Evolutionary conservation across 2,797 vertebrate species (phyloP).

Genomic region (Acipenser ruthenus): DNA sequence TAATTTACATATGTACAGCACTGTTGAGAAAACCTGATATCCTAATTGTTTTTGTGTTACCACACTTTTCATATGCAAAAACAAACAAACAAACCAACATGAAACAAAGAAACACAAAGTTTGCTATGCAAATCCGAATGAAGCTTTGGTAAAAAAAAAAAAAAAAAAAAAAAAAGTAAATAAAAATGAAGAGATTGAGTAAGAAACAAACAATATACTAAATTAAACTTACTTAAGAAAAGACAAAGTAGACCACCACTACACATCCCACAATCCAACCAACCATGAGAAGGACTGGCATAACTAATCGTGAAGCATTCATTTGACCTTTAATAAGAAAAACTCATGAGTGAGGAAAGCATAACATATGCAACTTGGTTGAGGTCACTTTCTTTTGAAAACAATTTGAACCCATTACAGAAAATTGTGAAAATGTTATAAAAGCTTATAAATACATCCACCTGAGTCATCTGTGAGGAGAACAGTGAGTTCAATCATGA

Average conservation of each 20-base stretch:
- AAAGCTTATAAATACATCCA: no score
- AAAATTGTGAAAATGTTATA: background rate
- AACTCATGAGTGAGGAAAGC: no score
- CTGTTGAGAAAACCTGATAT: no score
- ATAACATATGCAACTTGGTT: no score
- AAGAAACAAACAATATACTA: no score
- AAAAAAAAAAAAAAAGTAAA: constrained; percentile 4
- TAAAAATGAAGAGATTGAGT: no score
- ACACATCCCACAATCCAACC: constrained; percentile 71
- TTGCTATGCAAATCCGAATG: background rate
- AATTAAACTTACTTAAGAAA: constrained; percentile 45
- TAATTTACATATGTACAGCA: no score
- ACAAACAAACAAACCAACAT: constrained; percentile 18
- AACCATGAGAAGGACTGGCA: constrained; percentile 59
- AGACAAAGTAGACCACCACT: constrained; percentile 68
- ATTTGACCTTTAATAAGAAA: constrained; percentile 21
- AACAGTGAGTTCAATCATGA: no score
- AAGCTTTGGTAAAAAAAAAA: background rate
- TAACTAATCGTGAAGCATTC: constrained; percentile 39
- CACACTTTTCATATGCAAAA: constrained; percentile 16
- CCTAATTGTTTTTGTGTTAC: background rate
- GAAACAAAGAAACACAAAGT: background rate
- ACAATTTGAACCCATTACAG: constrained; percentile 3
- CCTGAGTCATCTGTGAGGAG: no score
- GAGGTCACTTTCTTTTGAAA: background rate